Percentiles rank a stretch among this genome's conserved stretches.
Conservation (phyloP, 1,140 invertebrate species). For the Melipona quadrifasciata region DNA sequence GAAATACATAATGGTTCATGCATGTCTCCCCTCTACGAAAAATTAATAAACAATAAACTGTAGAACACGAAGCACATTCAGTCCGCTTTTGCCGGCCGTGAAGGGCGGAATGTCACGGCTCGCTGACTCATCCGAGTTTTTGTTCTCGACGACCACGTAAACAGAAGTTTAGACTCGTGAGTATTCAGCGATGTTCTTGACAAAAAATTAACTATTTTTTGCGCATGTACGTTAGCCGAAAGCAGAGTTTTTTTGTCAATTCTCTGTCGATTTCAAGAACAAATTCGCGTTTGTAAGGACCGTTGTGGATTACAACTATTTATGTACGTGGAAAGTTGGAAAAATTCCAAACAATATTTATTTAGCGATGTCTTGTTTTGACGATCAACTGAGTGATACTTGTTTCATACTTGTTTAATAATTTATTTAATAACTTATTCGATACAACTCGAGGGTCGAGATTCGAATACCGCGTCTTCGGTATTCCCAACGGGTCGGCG, state of each 20-base stretch:
- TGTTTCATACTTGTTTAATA: too few relatives aligned
- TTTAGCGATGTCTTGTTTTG: too few relatives aligned
- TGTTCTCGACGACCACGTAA: neutral
- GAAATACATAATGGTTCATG: neutral
- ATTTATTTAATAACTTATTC: neutral
- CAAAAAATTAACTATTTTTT: neutral
- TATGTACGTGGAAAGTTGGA: too few relatives aligned
- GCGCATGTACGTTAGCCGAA: too few relatives aligned
- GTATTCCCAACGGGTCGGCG: neutral
- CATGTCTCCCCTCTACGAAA: neutral
- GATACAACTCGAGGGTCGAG: neutral
- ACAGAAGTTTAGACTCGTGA: neutral
- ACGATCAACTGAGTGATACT: too few relatives aligned
- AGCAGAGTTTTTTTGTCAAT: too few relatives aligned
- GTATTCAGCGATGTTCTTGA: neutral
- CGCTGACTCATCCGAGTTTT: too few relatives aligned
- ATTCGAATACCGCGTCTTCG: neutral
- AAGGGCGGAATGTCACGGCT: neutral
- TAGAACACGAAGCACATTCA: neutral
- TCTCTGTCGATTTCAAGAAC: too few relatives aligned
- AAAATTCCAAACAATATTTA: too few relatives aligned
- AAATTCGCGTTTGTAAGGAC: too few relatives aligned
- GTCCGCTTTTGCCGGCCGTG: neutral
- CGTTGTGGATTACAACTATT: too few relatives aligned
- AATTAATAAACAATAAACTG: conserved; percentile 35